phyloP scores from a whole-genome alignment of 2,113 vertebrate species.

The Labrus mixtus region DNA sequence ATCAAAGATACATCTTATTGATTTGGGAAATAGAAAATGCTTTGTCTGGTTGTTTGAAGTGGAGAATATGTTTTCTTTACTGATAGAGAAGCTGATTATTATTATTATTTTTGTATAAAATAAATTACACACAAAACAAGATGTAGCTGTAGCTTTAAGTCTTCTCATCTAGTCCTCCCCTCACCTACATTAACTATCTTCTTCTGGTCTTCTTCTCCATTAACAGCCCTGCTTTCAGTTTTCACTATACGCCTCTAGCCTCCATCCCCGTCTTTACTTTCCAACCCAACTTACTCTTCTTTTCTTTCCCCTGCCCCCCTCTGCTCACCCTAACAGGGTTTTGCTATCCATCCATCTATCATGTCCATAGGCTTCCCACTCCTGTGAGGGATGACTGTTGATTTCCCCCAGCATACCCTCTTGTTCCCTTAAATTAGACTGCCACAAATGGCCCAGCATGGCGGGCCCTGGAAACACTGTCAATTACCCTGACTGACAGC shows the following conservation, averaged over 20 bases:
- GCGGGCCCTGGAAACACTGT: constrained; percentile 46
- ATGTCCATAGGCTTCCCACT: constrained; percentile 29
- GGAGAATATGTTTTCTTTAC: no score
- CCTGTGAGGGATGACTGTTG: constrained; percentile 15
- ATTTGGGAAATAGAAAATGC: no score
- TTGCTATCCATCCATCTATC: constrained; percentile 15
- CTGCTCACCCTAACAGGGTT: neutral
- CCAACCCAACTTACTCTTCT: constrained; percentile 2
- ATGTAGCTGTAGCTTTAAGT: neutral
- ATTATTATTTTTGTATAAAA: no score
- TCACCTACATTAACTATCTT: no score
- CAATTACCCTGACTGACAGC: constrained; percentile 48
- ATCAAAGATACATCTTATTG: no score
- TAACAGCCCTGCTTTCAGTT: constrained; percentile 6
- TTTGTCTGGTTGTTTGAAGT: no score
- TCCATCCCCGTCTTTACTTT: neutral
- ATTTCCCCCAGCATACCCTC: constrained; percentile 44
- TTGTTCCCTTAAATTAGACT: constrained; percentile 51
- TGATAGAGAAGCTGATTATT: no score
- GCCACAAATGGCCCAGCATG: constrained; percentile 20
- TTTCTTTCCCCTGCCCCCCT: neutral
- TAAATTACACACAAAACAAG: neutral
- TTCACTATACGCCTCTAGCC: neutral
- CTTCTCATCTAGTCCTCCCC: neutral
- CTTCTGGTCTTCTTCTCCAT: neutral